A percentile compares a stretch with the other conserved stretches of the same genome.
Evolutionary conservation across 1,140 invertebrate species (phyloP).

Genomic region (Ceratosolen solmsi): DNA sequence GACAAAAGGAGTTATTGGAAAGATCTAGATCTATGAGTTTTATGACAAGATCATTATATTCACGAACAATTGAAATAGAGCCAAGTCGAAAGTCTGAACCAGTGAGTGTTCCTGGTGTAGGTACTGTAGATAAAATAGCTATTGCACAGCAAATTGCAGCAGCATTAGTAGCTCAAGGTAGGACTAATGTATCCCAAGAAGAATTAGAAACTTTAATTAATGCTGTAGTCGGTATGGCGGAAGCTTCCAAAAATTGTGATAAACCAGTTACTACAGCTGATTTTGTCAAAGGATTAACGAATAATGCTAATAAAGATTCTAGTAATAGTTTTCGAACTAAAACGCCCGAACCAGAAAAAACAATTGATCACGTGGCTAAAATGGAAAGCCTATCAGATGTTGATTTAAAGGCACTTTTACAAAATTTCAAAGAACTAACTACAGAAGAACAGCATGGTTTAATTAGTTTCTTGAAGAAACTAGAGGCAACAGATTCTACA

Average conservation of each 20-base stretch:
- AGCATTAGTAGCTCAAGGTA: conserved; percentile 83
- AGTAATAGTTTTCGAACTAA: conserved; percentile 2
- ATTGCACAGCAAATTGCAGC: conserved; percentile 85
- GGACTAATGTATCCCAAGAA: conserved; percentile 83
- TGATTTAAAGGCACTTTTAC: conserved; percentile 82
- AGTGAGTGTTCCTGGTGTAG: conserved; percentile 79
- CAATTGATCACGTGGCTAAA: conserved; percentile 56
- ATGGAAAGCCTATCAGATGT: conserved; percentile 84
- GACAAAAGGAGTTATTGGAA: conserved; percentile 61
- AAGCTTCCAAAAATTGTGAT: conserved; percentile 74
- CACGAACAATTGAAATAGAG: conserved; percentile 58
- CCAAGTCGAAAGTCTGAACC: conserved; percentile 68
- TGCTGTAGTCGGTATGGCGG: conserved; percentile 81
- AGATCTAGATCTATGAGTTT: conserved; percentile 58
- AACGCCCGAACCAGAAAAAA: conserved; percentile 38
- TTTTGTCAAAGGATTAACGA: conserved; percentile 72
- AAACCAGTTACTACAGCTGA: conserved; percentile 74
- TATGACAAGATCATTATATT: conserved; percentile 59
- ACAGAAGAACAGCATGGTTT: conserved; percentile 85
- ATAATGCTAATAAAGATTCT: conserved; percentile 12
- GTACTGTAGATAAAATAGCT: conserved; percentile 80
- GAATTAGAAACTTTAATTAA: conserved; percentile 85
- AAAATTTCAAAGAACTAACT: conserved; percentile 85
- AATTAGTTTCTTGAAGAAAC: conserved; percentile 84
- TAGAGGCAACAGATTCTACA: conserved; percentile 81